Base-by-base conservation (phyloP, 2,797 vertebrate species). In the Scarus forsteni region DNA sequence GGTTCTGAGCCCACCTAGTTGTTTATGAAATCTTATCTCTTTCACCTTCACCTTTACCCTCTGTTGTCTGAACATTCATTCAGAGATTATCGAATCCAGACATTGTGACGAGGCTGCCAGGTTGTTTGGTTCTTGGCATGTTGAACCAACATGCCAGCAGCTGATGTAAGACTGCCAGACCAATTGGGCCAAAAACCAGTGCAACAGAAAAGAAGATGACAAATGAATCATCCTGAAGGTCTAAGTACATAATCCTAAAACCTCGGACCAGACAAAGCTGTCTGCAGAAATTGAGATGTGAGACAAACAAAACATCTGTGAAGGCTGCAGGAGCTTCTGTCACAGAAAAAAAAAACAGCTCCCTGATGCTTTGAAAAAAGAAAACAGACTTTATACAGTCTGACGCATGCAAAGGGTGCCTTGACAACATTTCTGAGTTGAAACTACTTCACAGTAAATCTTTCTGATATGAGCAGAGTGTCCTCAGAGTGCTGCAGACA, bases 101-200 rank as follows among this genome's bases (percentile, higher is more conserved):
- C 14, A 43, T 35, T 45, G 8, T 45, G 49, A 70, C 57, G 12
- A 44, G 38, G 35, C 60, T 58, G 77, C 60, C 76, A 79, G 53
- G 40, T 71, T 54, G 55, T 75, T 61, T 55, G 53, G 57, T 66
- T 80, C 80, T 53, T 85, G 75, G 62, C 65, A 44, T 53, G 6
- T 38, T 42, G 53, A 48, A 71, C 66, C 73, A 61, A 63, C 54
- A 19, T 54, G 55, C 57, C 68, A 83, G 73, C 53, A 54, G 66
- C 34, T 78, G 70, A 83, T 77, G 72, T 79, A 79, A 7, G 3
- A 67, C 49, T 65, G 66, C 36, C 69, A 79, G 73, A 63, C 55
- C 45, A 59, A 51, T 82, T 73, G 75, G 77, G 62, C 70, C 68
- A 19, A 36, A 61, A 66, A 68, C 54, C 57, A 18, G n/a, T 39